Conservation (phyloP, 1,140 invertebrate species). For the Aphelenchoides fujianensis region DNA sequence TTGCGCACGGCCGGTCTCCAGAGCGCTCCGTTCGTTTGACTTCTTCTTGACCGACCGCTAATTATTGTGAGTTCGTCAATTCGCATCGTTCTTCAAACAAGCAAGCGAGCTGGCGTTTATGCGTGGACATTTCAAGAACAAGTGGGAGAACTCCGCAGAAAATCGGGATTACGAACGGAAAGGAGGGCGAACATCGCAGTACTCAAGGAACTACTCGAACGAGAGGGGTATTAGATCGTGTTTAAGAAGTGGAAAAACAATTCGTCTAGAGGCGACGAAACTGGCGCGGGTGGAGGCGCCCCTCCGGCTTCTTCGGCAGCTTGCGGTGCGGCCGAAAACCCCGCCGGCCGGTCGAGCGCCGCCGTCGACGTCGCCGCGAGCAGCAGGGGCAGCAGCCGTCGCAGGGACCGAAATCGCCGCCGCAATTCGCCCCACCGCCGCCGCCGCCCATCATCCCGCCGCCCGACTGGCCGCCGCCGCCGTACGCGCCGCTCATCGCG, state of each 20-base stretch:
- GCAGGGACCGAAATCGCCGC: background rate
- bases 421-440: background rate
- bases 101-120: too few species aligned
- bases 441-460: too few species aligned
- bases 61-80: too few species aligned
- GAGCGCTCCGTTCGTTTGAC: too few species aligned
- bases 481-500: background rate
- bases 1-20: too few species aligned
- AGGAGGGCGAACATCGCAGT: too few species aligned
- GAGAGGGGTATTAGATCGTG: too few species aligned
- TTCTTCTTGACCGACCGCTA: too few species aligned
- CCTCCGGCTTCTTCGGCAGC: background rate
- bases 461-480: background rate
- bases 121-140: too few species aligned
- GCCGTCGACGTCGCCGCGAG: background rate
- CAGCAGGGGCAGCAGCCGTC: background rate
- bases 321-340: background rate
- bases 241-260: too few species aligned
- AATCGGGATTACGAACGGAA: conserved; percentile 5
- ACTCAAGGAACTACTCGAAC: too few species aligned
- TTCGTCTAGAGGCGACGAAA: background rate
- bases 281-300: background rate
- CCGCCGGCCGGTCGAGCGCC: background rate
- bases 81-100: too few species aligned
- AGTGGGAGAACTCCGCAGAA: background rate